Conservation (phyloP, 2,797 vertebrate genomes). For the Eurystomus glaucurus region DNA sequence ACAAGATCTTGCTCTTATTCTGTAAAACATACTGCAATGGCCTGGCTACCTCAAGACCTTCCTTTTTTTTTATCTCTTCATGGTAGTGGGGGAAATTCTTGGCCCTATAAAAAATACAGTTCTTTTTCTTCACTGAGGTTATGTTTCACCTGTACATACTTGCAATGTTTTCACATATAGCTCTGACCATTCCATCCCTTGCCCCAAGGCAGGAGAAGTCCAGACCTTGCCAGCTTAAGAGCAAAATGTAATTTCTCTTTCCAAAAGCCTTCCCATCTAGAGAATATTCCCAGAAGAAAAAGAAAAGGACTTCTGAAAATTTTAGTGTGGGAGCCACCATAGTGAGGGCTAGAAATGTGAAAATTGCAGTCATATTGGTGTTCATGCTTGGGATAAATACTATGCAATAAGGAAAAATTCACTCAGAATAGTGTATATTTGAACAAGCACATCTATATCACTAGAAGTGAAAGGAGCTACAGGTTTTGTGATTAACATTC, state of each 20-base stretch:
- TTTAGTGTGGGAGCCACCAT: neutral
- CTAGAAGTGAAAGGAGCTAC: neutral
- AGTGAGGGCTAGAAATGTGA: neutral
- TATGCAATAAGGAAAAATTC: neutral
- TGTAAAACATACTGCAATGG: neutral
- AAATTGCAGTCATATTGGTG: neutral
- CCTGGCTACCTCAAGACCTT: neutral
- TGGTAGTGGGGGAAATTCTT: neutral
- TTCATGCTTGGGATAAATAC: neutral
- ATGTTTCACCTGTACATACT: neutral
- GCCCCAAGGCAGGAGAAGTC: neutral
- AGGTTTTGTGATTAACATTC: neutral
- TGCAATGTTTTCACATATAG: neutral
- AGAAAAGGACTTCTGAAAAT: neutral
- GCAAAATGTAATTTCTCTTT: neutral
- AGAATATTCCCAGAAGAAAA: neutral
- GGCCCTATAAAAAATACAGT: neutral
- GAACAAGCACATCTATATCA: neutral
- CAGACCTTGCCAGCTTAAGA: neutral
- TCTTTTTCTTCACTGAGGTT: neutral
- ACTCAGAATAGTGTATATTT: neutral
- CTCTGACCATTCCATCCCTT: neutral
- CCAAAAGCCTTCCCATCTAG: neutral
- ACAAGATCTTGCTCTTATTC: neutral
- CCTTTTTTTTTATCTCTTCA: neutral